phyloP scores from a whole-genome alignment of 2,113 vertebrate species.

The Ictidomys tridecemlineatus region DNA sequence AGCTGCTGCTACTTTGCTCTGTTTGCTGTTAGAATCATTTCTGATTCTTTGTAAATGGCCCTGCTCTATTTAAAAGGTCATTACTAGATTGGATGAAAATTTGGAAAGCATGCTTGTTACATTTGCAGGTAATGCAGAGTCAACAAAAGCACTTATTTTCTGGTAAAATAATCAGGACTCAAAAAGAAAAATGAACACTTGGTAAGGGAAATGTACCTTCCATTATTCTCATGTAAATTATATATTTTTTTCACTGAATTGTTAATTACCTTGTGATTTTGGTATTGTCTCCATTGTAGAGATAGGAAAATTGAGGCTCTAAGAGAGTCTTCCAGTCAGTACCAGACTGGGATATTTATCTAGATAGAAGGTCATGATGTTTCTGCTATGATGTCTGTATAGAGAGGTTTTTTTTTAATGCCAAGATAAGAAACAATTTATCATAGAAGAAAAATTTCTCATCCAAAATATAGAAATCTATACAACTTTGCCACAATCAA shows the following conservation, averaged over 20 bases:
- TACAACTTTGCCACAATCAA: slow-evolving; percentile 99
- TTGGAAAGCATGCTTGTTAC: background rate
- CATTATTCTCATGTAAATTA: background rate
- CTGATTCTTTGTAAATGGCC: background rate
- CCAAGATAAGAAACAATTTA: slow-evolving; percentile 98
- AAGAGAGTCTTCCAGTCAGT: background rate
- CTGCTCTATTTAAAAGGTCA: background rate
- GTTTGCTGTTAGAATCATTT: background rate
- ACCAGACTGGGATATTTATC: background rate
- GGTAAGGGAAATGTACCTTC: background rate
- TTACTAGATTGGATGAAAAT: background rate
- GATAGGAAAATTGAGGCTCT: background rate
- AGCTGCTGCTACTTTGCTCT: background rate
- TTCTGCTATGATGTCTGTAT: background rate
- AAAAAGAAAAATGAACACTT: background rate
- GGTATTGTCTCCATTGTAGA: background rate
- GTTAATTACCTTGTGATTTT: background rate
- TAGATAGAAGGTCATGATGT: background rate
- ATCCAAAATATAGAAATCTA: slow-evolving; percentile 99
- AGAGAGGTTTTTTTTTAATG: slow-evolving; percentile 82
- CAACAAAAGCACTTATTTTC: background rate
- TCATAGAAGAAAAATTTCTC: slow-evolving; percentile 99
- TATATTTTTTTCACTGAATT: background rate
- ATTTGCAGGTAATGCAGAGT: background rate
- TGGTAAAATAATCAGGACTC: background rate